Evolutionary conservation across 2,113 vertebrate species (phyloP), one percentile per base, ranked within the genome.

Genomic region (Sakesphorus luctuosus): DNA sequence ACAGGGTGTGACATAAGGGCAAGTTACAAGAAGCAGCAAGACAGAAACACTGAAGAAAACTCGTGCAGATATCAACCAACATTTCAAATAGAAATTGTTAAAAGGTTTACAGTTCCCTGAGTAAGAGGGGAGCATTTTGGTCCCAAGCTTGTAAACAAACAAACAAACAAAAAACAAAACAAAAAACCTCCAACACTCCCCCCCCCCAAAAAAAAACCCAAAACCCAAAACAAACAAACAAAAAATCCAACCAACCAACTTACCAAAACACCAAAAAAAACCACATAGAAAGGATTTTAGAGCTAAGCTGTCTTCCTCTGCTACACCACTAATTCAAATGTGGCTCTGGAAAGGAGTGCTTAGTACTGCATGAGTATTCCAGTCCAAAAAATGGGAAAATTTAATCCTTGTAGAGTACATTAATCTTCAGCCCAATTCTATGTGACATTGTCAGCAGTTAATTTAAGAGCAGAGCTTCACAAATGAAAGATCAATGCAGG

Each of bases 11-110:
- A 91, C 82, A 97, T 86, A 89, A 94, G 65, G 87, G 89, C 82
- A 96, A 96, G 61, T 95, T 76, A 85, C 76, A 91, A 91, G 84
- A 94, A 94, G 89, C 65, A 90, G 89, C 72, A 79, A 96, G 59
- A 67, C 85, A 96, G 56, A 94, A 96, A 96, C 0, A 4, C 36
- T 6, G 91, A 87, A 78, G 62, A 94, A 93, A 94, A 81, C 52
- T 79, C 18, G 0, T 11, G 83, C 17, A 35, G 68, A 62, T 88
- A 92, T 38, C 50, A 73, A 72, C 55, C n/a, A 79, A 83, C 19
- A 71, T 92, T 92, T 94, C 56, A 74, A 87, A 84, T 5, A 92
- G 61, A 84, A 96, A 91, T 67, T 74, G 43, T 75, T 66, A 52
- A 59, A 71, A 50, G 29, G 35, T 63, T 77, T 74, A 84, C 46